phyloP scores from a whole-genome alignment of 2,797 vertebrate species.

The Gymnoscopelus braueri region DNA sequence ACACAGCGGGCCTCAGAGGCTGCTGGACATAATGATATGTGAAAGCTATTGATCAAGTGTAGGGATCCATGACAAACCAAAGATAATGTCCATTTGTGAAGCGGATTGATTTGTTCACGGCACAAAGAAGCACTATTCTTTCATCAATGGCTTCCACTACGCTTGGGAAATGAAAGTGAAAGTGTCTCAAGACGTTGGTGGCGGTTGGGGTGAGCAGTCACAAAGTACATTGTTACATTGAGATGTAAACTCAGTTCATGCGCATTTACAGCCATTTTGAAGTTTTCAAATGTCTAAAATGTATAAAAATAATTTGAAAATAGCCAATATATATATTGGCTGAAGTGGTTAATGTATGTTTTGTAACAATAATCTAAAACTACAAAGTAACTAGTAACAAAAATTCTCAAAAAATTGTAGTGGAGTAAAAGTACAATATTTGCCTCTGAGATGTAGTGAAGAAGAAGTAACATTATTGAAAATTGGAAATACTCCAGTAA shows the following conservation, averaged over 20 bases:
- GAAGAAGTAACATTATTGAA: no score
- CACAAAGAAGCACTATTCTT: slow-evolving; percentile 78
- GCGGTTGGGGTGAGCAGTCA: slow-evolving; percentile 68
- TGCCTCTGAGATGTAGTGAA: no score
- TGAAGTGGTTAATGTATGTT: no score
- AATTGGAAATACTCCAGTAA: no score
- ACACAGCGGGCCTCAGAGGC: slow-evolving; percentile 82
- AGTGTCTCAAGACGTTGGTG: slow-evolving; percentile 4
- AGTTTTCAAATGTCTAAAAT: no score
- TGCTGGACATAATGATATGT: slow-evolving; percentile 88
- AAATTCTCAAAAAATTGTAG: no score
- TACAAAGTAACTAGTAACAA: no score
- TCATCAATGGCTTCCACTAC: slow-evolving; percentile 80
- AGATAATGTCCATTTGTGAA: slow-evolving; percentile 87
- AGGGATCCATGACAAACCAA: slow-evolving; percentile 88
- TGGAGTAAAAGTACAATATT: no score
- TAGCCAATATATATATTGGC: no score
- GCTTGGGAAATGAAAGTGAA: slow-evolving; percentile 48
- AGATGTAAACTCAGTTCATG: slow-evolving; percentile 26
- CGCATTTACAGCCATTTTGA: slow-evolving; percentile 14
- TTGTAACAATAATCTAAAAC: no score
- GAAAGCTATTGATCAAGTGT: slow-evolving; percentile 93
- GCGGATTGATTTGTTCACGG: slow-evolving; percentile 75
- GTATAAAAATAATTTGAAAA: no score
- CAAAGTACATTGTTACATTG: slow-evolving; percentile 24